Conservation (phyloP, 2,888 invertebrate species). For the Eretmocerus hayati region DNA sequence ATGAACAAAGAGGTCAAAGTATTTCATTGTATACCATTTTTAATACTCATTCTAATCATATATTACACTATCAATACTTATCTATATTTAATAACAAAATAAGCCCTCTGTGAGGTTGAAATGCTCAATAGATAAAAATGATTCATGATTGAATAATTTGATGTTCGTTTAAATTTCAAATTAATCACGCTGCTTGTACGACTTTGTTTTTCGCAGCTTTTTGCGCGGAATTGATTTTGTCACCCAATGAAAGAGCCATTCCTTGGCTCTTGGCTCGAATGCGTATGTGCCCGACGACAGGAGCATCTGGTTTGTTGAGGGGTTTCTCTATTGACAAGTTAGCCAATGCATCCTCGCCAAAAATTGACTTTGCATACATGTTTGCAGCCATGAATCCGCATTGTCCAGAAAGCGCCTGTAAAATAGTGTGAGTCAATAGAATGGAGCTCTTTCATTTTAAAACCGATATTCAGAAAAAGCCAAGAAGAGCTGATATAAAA, state of each 20-base stretch:
- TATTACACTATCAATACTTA: no score
- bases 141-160: no score
- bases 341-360: conserved; percentile 97
- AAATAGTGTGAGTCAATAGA: conserved; percentile 4
- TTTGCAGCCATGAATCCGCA: conserved; percentile 99
- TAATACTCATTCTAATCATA: no score
- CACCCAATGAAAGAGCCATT: conserved; percentile 97
- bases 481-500: background rate
- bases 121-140: no score
- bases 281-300: conserved; percentile 94
- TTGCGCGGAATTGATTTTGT: conserved; percentile 93
- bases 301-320: conserved; percentile 75
- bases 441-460: background rate
- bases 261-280: conserved; percentile 99
- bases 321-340: conserved; percentile 98
- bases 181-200: conserved; percentile 42
- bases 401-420: conserved; percentile 82
- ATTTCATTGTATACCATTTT: no score
- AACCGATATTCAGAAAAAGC: background rate
- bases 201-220: conserved; percentile 52
- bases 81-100: no score
- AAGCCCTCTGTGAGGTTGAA: no score
- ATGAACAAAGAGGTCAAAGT: no score
- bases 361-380: conserved; percentile 95
- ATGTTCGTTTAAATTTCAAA: no score